Evolutionary conservation across 2,797 vertebrate species (phyloP).

Genomic region (Cyclura pinguis): DNA sequence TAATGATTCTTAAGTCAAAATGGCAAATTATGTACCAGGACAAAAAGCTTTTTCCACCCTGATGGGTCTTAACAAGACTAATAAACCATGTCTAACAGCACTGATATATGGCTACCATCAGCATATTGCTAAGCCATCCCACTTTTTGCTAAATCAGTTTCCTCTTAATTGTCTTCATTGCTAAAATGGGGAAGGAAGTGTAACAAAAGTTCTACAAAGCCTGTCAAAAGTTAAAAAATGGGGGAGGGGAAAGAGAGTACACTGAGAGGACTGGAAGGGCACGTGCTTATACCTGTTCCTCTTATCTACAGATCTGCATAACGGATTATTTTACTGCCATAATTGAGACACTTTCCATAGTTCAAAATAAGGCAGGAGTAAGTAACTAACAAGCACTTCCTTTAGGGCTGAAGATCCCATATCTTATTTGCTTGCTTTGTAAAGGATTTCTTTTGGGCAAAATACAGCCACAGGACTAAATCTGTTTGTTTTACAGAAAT

Average conservation of each 20-base stretch:
- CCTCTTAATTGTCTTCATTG: constrained; percentile 16
- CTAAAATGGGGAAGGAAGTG: background rate
- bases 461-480: background rate
- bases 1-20: background rate
- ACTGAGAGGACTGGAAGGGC: background rate
- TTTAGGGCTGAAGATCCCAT: background rate
- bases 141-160: constrained; percentile 45
- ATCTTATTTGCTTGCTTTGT: background rate
- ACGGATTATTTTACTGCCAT: background rate
- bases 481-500: constrained; percentile 3
- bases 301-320: background rate
- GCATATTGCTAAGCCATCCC: constrained; percentile 1
- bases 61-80: constrained; percentile 28
- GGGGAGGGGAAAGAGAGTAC: background rate
- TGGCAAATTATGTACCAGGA: background rate
- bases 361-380: background rate
- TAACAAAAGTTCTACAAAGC: background rate
- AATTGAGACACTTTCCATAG: background rate
- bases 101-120: background rate
- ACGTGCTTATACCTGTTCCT: background rate
- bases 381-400: background rate
- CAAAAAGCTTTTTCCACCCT: constrained; percentile 44
- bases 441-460: background rate
- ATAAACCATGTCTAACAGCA: background rate
- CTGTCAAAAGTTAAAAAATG: background rate